Base-by-base conservation (phyloP, 2,113 vertebrate genomes). In the Sander vitreus region DNA sequence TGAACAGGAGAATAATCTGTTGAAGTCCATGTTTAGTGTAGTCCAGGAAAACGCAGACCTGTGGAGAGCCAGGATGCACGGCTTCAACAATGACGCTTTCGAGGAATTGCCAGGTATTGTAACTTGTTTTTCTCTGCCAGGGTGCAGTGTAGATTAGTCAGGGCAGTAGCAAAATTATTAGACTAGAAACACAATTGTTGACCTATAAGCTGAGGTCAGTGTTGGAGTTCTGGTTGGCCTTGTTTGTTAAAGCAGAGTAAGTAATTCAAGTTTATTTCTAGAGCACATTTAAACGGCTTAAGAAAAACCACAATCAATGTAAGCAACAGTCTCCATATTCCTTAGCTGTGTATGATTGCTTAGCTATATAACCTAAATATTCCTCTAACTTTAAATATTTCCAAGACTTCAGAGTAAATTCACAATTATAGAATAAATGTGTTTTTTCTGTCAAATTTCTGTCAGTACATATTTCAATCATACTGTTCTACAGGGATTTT, bases 1-100 rank as follows among this genome's bases (percentile, higher is more conserved):
- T 1, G 7, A 13, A 14, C 43, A 73, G 30, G 87, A 93, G 58
- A 88, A 87, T 18, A 77, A 85, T 7, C 50, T 81, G 3, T 16
- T 94, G 45, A 87, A 78, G 57, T 30, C 27, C 0, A 51, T 83
- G 51, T 13, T 89, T 11, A 48, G 15, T 21, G 1, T 90, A 2
- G 33, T 89, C 21, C 80, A 66, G 43, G 91, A 93, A 81, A 93
- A 89, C 33, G 8, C 7, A n/a, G 79, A 90, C 4, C 84, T 93
- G 36, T 11, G 39, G 39, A 84, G 30, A 21, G 45, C 64, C 33
- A 78, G 18, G 43, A 12, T 86, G 58, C 60, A 79, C 9, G 64
- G n/a, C 66, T 54, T 47, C n/a, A 43, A 12, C 66, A 16, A 12
- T 6, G 33, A 47, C 2, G 7, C 21, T 25, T 3, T 10, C 23